Conservation (phyloP, 2,113 vertebrate genomes). For the Oryzias curvinotus region DNA sequence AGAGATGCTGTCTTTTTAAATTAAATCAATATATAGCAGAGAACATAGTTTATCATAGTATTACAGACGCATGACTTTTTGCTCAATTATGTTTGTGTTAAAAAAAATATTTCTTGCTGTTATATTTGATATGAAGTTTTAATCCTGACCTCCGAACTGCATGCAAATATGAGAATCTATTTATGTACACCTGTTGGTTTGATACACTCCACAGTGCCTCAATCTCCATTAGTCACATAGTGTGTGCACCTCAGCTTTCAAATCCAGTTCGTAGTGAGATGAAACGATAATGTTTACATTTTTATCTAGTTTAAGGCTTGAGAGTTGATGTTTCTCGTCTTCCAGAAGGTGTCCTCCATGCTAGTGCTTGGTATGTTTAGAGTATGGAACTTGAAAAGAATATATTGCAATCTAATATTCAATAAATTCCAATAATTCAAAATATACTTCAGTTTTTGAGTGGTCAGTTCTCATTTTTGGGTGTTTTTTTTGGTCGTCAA, state of each 20-base stretch:
- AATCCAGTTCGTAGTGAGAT: slow-evolving; percentile 6
- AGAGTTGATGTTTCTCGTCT: slow-evolving; percentile 11
- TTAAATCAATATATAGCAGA: slow-evolving; percentile 4
- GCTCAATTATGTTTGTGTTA: slow-evolving; percentile 4
- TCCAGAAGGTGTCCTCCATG: neutral
- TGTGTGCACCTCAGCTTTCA: slow-evolving; percentile 12
- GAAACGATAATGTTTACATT: slow-evolving; percentile 17
- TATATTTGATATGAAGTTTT: slow-evolving; percentile 33
- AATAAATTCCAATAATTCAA: too few relatives aligned
- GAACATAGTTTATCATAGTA: slow-evolving; percentile 44
- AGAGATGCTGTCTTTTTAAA: neutral
- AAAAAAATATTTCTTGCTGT: slow-evolving; percentile 18
- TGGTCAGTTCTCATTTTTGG: too few relatives aligned
- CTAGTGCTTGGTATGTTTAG: too few relatives aligned
- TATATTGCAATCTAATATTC: too few relatives aligned
- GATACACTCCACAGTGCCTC: slow-evolving; percentile 30
- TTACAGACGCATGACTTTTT: slow-evolving; percentile 30
- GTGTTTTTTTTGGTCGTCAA: too few relatives aligned
- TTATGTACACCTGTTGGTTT: slow-evolving; percentile 21
- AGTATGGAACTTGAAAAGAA: too few relatives aligned
- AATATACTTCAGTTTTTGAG: too few relatives aligned
- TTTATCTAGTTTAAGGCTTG: slow-evolving; percentile 9
- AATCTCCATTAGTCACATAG: slow-evolving; percentile 14
- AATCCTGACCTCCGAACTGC: slow-evolving; percentile 18
- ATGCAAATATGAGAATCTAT: slow-evolving; percentile 31